Percentiles rank a stretch among this genome's conserved stretches.
These are phyloP conservation scores for Aphidius colemani DNA, from an alignment of 2,888 invertebrate species.

Conservation along the genomic window DNA sequence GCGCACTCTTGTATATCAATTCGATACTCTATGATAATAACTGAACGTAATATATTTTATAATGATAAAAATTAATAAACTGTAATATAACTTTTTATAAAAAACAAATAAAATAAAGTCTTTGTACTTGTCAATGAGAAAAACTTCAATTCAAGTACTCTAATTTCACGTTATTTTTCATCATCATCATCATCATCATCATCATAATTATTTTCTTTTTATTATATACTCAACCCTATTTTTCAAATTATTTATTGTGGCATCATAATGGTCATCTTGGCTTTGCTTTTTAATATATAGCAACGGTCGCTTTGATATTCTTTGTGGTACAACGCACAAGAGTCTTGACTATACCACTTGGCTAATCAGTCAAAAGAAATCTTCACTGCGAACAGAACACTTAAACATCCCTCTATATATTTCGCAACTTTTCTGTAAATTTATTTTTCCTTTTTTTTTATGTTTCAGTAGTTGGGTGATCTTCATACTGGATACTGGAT, in stretches of 20 bases:
- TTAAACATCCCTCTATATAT: conserved; percentile 25
- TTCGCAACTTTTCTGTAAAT: conserved; percentile 25
- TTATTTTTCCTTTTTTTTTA: conserved; percentile 2
- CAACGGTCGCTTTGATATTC: conserved; percentile 27
- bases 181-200: background rate
- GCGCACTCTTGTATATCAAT: too few relatives aligned
- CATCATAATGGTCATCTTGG: conserved; percentile 46
- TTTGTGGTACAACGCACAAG: conserved; percentile 20
- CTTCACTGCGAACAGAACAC: conserved; percentile 29
- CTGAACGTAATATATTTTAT: too few relatives aligned
- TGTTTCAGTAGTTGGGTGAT: conserved; percentile 8
- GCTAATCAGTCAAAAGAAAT: conserved; percentile 52
- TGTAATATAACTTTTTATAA: background rate
- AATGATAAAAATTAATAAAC: too few relatives aligned
- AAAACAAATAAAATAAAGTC: conserved; percentile 15
- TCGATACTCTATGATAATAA: too few relatives aligned
- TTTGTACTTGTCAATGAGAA: conserved; percentile 12
- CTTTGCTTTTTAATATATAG: conserved; percentile 5
- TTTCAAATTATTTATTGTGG: background rate
- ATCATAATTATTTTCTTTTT: conserved; percentile 5
- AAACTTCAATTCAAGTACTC: conserved; percentile 15
- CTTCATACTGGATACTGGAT: conserved; percentile 25
- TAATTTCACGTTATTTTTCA: conserved; percentile 18
- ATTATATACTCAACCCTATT: background rate
- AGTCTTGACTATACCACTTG: conserved; percentile 30